Conservation (phyloP, 2,888 invertebrate genomes). For the Rhopalosiphum nymphaeae region DNA sequence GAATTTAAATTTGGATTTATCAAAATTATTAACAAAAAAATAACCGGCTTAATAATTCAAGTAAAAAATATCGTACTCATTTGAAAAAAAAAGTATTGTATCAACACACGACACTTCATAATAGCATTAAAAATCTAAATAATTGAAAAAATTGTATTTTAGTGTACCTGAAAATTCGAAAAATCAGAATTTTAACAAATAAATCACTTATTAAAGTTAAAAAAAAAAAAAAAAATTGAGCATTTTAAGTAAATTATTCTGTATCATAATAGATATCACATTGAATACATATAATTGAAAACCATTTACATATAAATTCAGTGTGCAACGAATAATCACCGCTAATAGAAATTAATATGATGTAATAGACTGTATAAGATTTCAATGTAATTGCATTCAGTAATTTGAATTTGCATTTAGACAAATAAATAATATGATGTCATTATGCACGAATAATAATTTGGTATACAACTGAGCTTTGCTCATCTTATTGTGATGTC, state of each 20-base stretch:
- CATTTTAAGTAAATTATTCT: neutral
- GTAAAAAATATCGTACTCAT: neutral
- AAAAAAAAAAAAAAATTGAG: neutral
- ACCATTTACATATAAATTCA: neutral
- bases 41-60: neutral
- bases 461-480: neutral
- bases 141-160: neutral
- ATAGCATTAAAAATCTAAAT: neutral
- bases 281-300: neutral
- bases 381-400: neutral
- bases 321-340: neutral
- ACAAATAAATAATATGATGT: neutral
- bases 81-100: neutral
- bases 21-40: no score
- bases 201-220: no score
- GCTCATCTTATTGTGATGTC: neutral
- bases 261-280: neutral
- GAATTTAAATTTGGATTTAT: no score
- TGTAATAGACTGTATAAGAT: neutral
- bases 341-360: neutral
- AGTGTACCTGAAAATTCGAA: no score
- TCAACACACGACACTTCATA: neutral
- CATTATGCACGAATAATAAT: neutral
- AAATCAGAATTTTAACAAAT: no score
- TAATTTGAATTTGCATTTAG: neutral